Percentiles rank a stretch among this genome's conserved stretches.
Conservation (phyloP, 35 echinoderm and acorn worm species). For the Patiria miniata region DNA sequence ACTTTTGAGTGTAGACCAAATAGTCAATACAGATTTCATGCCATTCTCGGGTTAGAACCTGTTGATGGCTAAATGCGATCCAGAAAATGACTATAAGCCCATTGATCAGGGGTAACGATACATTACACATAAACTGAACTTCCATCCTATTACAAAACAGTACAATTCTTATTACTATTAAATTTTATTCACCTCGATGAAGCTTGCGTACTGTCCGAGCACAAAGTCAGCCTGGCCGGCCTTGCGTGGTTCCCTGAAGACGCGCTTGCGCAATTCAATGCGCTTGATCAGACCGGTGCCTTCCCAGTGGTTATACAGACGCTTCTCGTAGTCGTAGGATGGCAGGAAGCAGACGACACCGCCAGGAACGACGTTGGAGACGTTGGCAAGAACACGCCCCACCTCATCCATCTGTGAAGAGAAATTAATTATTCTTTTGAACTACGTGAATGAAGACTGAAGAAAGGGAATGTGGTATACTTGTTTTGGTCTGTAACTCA, state of each 20-base stretch:
- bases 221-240: slow-evolving; percentile 86
- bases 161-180: too few species aligned
- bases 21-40: too few species aligned
- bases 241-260: slow-evolving; percentile 89
- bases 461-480: too few species aligned
- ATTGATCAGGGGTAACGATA: too few species aligned
- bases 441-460: too few species aligned
- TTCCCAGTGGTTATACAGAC: slow-evolving; percentile 80
- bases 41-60: too few species aligned
- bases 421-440: slow-evolving; percentile 16
- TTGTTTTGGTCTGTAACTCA: too few species aligned
- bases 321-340: slow-evolving; percentile 95
- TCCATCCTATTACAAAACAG: too few species aligned
- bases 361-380: slow-evolving; percentile 86
- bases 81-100: too few species aligned
- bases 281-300: slow-evolving; percentile 71
- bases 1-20: too few species aligned
- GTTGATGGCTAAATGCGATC: too few species aligned
- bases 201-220: slow-evolving; percentile 72
- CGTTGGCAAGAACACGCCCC: slow-evolving; percentile 78
- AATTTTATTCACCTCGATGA: slow-evolving; percentile 72
- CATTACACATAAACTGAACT: too few species aligned
- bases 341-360: slow-evolving; percentile 98
- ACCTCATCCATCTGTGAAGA: slow-evolving; percentile 90
- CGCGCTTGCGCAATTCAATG: slow-evolving; percentile 75